Percentiles rank a stretch among this genome's conserved stretches.
phyloP scores from a whole-genome alignment of 2,113 vertebrate genomes.

The Amblyopsis rosae region DNA sequence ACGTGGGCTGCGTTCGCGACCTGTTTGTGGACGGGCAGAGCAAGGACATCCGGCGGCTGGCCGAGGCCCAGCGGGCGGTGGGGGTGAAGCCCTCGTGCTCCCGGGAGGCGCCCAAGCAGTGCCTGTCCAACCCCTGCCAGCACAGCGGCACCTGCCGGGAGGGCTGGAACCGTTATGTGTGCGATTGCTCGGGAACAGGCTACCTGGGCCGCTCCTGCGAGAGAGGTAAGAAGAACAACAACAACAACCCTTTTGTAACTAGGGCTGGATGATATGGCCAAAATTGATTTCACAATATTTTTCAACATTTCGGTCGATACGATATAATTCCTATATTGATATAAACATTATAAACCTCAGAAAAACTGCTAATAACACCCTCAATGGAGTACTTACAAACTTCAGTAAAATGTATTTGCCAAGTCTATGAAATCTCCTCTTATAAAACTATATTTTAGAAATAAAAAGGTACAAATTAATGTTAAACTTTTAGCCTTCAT shows the following conservation, averaged over 20 bases:
- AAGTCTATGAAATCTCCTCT: too few relatives aligned
- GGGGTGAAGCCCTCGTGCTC: slow-evolving; percentile 98
- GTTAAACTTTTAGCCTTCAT: too few relatives aligned
- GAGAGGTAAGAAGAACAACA: slow-evolving; percentile 82
- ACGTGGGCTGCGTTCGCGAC: slow-evolving; percentile 96
- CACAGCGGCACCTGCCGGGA: slow-evolving; percentile 96
- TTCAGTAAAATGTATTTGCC: too few relatives aligned
- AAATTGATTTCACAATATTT: too few relatives aligned
- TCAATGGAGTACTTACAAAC: too few relatives aligned
- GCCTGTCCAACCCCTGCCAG: slow-evolving; percentile 97
- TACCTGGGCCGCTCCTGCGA: slow-evolving; percentile 95
- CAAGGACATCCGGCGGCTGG: slow-evolving; percentile 96
- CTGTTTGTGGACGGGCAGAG: slow-evolving; percentile 98
- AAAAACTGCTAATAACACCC: too few relatives aligned
- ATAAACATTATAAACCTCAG: too few relatives aligned
- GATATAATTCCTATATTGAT: too few relatives aligned
- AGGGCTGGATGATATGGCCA: too few relatives aligned
- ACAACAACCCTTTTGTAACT: background rate
- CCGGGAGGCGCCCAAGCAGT: slow-evolving; percentile 93
- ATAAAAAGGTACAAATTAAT: too few relatives aligned
- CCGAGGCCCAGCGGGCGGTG: slow-evolving; percentile 92
- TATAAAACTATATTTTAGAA: too few relatives aligned
- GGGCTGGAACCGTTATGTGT: slow-evolving; percentile 98
- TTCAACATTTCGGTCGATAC: too few relatives aligned
- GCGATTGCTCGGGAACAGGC: slow-evolving; percentile 96